Evolutionary conservation across 2,888 invertebrate genomes (phyloP), one percentile per base, ranked within the genome.

Genomic region (Cataglyphis rosenhaueri): DNA sequence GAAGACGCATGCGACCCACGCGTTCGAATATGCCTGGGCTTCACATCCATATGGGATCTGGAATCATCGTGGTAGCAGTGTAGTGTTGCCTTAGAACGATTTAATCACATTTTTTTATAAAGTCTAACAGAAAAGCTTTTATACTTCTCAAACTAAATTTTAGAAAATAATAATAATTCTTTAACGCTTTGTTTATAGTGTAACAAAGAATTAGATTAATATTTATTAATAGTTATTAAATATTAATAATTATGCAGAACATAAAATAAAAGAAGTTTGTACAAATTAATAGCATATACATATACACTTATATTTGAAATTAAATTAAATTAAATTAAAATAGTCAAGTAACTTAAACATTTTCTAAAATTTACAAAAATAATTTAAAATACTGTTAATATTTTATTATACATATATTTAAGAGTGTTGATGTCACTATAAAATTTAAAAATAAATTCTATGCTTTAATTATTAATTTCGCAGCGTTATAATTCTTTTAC

Each of bases 21-120:
- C 81, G 81, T 83, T 78, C 79, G 82, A 83, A 79, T 68, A 73
- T 84, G 85, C 74, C 15, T 52, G 57, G 73, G 79, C 25, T 78
- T 71, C 66, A 78, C 68, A 15, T 35, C 59, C 78, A 44, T 59
- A 79, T 70, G 78, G 59, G 59, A 21, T 44, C 25, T 52, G 44
- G 25, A 70, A 59, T 71, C 78, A 15, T 59, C 21, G 21, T 35
- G 21, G n/a, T 57, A 38, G 12, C 41, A 29, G 38, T 32, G 15
- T 6, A 21, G 6, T 15, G 3, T 35, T 32, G 1, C 25, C 15
- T 52, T n/a, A 8, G 15, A 18, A 0, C 18, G 29, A 70, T 78
- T 78, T 70, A 29, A 66, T 55, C 18, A 18, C n/a, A 64, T 29
- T 29, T 25, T 65, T 68, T 44, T n/a, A 9, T 38, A 44, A 29